These are phyloP conservation scores for Myotis lucifugus DNA, from an alignment of 2,113 vertebrate genomes.

Conservation along the genomic window DNA sequence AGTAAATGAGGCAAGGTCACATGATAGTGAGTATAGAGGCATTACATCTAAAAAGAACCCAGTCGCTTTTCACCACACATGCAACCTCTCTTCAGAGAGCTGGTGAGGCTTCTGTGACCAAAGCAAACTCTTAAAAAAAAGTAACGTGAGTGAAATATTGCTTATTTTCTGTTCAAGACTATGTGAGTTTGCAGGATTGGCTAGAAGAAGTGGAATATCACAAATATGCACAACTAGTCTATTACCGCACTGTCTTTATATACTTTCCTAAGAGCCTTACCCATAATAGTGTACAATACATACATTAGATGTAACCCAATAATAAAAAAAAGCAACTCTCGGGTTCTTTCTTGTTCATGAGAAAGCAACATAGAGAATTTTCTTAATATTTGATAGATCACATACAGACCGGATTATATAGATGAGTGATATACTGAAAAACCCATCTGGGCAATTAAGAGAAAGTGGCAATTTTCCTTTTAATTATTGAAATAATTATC, in stretches of 20 bases:
- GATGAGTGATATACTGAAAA: background rate
- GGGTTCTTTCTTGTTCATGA: background rate
- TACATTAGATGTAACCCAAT: background rate
- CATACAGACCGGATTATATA: background rate
- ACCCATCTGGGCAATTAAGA: background rate
- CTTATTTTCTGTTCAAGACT: background rate
- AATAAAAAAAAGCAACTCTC: background rate
- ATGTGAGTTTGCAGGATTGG: background rate
- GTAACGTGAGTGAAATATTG: background rate
- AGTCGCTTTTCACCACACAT: background rate
- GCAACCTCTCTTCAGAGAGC: background rate
- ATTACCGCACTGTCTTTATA: background rate
- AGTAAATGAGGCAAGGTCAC: background rate
- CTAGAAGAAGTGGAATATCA: background rate
- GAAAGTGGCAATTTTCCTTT: background rate
- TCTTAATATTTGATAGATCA: background rate
- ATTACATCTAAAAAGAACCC: background rate
- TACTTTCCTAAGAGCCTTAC: background rate
- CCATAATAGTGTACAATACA: background rate
- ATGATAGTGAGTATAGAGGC: background rate
- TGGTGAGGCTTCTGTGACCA: background rate
- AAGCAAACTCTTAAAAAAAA: background rate
- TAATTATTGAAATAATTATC: background rate
- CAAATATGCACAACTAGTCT: background rate
- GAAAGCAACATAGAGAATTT: background rate